Percentiles rank a stretch among this genome's conserved stretches.
These are phyloP conservation scores for Schlechtendalia chinensis DNA, from an alignment of 1,140 invertebrate species.

Conservation along the genomic window DNA sequence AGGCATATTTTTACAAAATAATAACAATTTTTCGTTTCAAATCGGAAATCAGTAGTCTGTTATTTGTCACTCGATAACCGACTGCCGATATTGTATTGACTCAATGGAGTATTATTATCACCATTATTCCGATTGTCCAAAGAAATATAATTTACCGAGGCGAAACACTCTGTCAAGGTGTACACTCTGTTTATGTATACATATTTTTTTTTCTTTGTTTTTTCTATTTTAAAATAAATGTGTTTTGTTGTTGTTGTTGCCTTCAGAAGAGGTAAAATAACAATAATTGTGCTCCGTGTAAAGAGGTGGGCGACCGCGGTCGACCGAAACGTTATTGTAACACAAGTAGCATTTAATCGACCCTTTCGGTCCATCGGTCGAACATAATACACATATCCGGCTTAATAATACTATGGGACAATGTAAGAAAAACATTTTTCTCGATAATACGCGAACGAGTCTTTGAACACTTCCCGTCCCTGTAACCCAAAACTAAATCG, in stretches of 20 bases:
- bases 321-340: background rate
- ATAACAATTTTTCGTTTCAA: background rate
- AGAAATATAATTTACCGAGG: background rate
- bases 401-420: background rate
- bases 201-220: background rate
- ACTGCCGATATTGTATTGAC: background rate
- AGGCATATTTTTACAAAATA: no score
- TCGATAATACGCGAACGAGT: background rate
- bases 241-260: background rate
- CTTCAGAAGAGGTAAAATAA: background rate
- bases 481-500: background rate
- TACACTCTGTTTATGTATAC: background rate
- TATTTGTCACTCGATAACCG: background rate
- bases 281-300: background rate
- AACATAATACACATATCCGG: conserved; percentile 32
- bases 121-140: background rate
- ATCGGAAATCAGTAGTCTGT: background rate
- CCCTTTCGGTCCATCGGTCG: conserved; percentile 37
- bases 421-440: conserved; percentile 8
- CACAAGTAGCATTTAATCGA: conserved; percentile 33
- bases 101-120: background rate
- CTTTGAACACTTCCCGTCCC: background rate
- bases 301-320: background rate
- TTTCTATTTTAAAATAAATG: background rate
- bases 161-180: background rate